These are phyloP conservation scores for Alligator sinensis DNA, from an alignment of 2,113 vertebrate genomes.

Conservation along the genomic window DNA sequence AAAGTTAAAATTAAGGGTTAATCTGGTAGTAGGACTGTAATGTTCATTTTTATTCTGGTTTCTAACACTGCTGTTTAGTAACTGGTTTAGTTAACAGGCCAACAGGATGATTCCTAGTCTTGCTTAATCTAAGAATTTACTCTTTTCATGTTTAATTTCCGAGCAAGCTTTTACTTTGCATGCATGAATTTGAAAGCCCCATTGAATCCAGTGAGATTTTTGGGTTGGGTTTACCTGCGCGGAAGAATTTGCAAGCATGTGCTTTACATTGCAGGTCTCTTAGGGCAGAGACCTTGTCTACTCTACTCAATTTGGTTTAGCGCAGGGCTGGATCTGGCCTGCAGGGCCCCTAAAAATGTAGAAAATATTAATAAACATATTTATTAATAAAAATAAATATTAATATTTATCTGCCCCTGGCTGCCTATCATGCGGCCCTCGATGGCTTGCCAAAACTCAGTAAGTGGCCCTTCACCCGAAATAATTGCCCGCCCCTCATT, in stretches of 20 bases:
- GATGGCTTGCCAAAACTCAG: no score
- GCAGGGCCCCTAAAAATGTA: no score
- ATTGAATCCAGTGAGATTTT: accelerated
- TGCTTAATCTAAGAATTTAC: no score
- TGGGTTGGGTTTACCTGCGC: not conserved
- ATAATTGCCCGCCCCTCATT: no score
- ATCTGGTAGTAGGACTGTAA: constrained; percentile 34
- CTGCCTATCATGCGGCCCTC: no score
- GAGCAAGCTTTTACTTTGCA: not conserved
- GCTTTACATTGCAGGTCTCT: not conserved
- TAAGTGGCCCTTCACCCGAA: no score
- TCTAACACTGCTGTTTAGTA: constrained; percentile 9
- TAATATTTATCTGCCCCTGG: no score
- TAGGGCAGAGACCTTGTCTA: accelerated
- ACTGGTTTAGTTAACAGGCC: constrained; percentile 11
- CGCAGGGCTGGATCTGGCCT: no score
- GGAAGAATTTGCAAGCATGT: not conserved
- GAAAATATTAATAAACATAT: no score
- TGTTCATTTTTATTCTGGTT: not conserved
- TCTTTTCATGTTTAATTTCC: not conserved
- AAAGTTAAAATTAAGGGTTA: constrained; percentile 60
- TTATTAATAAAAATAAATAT: no score
- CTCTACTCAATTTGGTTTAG: not conserved
- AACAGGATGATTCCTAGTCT: constrained; percentile 2
- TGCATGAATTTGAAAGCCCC: not conserved